These are phyloP conservation scores for Epinephelus fuscoguttatus DNA, from an alignment of 2,113 vertebrate species.

Conservation along the genomic window DNA sequence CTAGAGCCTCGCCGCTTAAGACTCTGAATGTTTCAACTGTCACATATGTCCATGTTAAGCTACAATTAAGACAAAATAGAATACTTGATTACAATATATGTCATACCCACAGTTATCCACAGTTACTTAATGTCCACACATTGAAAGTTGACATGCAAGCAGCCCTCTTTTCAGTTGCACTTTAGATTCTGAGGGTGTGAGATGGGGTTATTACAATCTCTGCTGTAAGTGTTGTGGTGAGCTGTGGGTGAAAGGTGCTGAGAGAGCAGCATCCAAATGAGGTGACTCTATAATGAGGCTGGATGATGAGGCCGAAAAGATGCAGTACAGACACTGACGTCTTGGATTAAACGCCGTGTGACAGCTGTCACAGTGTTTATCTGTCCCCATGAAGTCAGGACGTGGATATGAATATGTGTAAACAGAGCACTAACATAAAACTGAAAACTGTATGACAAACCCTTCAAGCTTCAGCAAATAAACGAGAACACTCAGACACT, in stretches of 20 bases:
- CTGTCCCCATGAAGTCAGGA: background rate
- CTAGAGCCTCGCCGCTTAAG: too few relatives aligned
- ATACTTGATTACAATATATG: too few relatives aligned
- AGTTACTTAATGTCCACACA: too few relatives aligned
- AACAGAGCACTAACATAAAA: constrained; percentile 2
- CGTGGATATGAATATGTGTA: background rate
- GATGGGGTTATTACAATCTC: background rate
- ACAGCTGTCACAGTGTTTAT: background rate
- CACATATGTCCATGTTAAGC: too few relatives aligned
- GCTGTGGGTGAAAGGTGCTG: background rate
- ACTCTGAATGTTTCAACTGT: too few relatives aligned
- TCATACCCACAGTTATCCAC: too few relatives aligned
- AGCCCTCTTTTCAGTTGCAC: background rate
- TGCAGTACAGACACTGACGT: background rate
- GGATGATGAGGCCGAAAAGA: constrained; percentile 2
- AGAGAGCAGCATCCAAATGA: background rate
- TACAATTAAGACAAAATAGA: too few relatives aligned
- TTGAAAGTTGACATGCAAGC: background rate
- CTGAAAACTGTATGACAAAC: background rate
- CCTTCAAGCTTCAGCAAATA: background rate
- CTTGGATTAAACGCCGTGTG: background rate
- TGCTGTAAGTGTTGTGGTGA: background rate
- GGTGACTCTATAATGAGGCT: background rate
- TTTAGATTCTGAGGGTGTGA: background rate
- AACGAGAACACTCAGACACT: background rate